Evolutionary conservation across 2,888 invertebrate species (phyloP).

Genomic region (Escarpia spicata): DNA sequence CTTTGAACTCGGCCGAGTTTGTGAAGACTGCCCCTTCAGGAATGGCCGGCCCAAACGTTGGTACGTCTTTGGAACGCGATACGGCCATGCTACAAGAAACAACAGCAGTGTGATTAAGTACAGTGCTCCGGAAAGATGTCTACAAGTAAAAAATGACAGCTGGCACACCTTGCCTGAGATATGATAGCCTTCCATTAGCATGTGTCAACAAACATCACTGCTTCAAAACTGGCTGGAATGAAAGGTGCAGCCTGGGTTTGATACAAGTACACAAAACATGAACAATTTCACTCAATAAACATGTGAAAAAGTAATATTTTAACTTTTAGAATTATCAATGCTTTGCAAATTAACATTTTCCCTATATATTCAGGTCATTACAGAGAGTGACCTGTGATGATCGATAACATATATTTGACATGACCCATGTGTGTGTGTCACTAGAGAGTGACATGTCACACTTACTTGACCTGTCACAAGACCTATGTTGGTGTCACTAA

Average conservation of each 20-base stretch:
- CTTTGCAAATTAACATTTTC: neutral
- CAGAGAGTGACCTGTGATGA: neutral
- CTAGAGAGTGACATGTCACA: too few relatives aligned
- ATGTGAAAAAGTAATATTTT: neutral
- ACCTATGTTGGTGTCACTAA: too few relatives aligned
- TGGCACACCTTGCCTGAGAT: neutral
- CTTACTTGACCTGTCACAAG: too few relatives aligned
- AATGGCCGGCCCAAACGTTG: slow-evolving; percentile 95
- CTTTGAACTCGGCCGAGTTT: slow-evolving; percentile 92
- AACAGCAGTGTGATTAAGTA: neutral
- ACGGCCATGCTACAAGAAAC: slow-evolving; percentile 67
- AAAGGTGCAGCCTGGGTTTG: neutral
- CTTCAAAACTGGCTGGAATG: neutral
- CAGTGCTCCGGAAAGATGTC: neutral
- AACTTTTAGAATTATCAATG: neutral
- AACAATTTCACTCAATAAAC: neutral
- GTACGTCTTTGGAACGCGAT: slow-evolving; percentile 89
- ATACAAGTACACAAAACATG: neutral
- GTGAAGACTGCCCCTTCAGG: slow-evolving; percentile 86
- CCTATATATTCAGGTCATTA: neutral
- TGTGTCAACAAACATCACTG: neutral
- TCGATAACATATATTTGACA: too few relatives aligned
- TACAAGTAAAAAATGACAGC: neutral
- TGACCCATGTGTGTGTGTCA: too few relatives aligned
- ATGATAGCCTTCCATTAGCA: neutral